phyloP scores from a whole-genome alignment of 1,140 invertebrate genomes.

The Achroia grisella region DNA sequence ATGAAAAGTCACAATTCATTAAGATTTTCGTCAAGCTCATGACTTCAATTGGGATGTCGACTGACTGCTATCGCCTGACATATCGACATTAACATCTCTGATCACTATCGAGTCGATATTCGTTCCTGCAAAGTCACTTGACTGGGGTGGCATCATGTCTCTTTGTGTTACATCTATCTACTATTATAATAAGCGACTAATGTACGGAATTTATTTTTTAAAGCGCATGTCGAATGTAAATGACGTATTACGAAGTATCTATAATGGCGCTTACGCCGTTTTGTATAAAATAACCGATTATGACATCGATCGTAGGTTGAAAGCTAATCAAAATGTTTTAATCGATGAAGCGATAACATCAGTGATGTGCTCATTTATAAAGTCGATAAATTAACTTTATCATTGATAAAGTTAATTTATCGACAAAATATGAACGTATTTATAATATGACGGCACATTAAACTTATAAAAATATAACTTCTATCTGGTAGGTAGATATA shows the following conservation, averaged over 20 bases:
- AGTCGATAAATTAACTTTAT: too few species aligned
- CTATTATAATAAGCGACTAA: slow-evolving; percentile 63
- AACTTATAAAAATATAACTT: too few species aligned
- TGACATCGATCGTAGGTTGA: slow-evolving; percentile 68
- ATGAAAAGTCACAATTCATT: slow-evolving; percentile 70
- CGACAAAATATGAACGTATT: background rate
- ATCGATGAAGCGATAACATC: slow-evolving; percentile 66
- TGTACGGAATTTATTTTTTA: slow-evolving; percentile 68
- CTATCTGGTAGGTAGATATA: too few species aligned
- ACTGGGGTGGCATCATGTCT: slow-evolving; percentile 66
- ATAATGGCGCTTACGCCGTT: slow-evolving; percentile 56
- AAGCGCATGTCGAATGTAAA: slow-evolving; percentile 35
- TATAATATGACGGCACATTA: too few species aligned
- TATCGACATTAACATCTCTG: slow-evolving; percentile 63
- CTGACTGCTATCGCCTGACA: slow-evolving; percentile 51
- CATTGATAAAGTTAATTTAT: too few species aligned
- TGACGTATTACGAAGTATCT: slow-evolving; percentile 31
- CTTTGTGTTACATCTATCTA: slow-evolving; percentile 60
- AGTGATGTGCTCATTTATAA: slow-evolving; percentile 31
- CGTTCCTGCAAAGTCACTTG: slow-evolving; percentile 68
- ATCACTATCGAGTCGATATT: slow-evolving; percentile 46
- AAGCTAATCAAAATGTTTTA: slow-evolving; percentile 74
- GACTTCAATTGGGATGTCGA: slow-evolving; percentile 68
- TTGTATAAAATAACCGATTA: slow-evolving; percentile 45
- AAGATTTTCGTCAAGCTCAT: slow-evolving; percentile 66